Conservation (phyloP, 2,113 vertebrate genomes). For the Heterotilapia buettikoferi region DNA sequence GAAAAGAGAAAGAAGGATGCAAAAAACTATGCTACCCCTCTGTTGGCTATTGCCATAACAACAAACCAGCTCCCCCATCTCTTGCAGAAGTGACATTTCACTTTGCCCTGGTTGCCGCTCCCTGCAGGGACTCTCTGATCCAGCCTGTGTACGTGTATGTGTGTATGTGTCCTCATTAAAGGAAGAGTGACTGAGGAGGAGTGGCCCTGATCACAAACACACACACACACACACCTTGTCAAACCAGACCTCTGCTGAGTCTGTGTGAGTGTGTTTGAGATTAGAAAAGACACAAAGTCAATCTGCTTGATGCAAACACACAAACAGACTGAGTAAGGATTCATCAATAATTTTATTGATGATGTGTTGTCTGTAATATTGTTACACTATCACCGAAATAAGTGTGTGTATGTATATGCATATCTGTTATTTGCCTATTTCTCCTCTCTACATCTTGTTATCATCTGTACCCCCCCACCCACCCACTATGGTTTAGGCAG, state of each 20-base stretch:
- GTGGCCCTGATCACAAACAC: conserved; percentile 45
- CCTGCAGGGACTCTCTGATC: conserved; percentile 70
- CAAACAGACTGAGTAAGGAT: background rate
- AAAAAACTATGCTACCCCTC: background rate
- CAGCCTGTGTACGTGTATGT: background rate
- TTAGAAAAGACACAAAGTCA: background rate
- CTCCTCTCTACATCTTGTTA: background rate
- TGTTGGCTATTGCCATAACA: conserved; percentile 44
- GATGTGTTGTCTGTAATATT: background rate
- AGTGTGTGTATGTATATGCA: accelerated
- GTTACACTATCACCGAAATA: background rate
- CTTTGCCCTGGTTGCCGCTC: conserved; percentile 63
- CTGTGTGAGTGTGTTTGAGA: background rate
- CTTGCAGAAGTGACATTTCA: conserved; percentile 68
- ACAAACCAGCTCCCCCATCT: conserved; percentile 28
- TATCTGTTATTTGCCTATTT: background rate
- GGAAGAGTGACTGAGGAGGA: conserved; percentile 23
- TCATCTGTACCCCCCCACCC: background rate
- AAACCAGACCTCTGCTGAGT: conserved; percentile 53
- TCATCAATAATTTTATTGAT: background rate
- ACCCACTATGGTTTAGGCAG: background rate
- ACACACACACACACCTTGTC: conserved; percentile 47
- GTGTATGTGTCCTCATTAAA: conserved; percentile 62
- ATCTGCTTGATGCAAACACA: background rate
- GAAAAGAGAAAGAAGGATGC: background rate